Evolutionary conservation across 64 coral and sea anemone species (phyloP).

Genomic region (Stichodactyla mertensii): DNA sequence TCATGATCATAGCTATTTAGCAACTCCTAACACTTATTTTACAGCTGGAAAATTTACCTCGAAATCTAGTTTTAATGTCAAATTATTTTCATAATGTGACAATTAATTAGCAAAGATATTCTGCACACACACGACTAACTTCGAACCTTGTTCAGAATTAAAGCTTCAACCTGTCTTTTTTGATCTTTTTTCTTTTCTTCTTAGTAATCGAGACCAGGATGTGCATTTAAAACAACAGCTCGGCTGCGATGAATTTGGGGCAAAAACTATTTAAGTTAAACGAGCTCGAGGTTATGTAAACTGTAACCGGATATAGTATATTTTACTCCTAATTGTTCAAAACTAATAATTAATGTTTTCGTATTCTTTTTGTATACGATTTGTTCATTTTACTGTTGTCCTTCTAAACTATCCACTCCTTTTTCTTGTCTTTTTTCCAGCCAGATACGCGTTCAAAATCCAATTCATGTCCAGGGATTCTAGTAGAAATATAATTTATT

Average conservation of each 20-base stretch:
- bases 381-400: not conserved
- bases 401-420: not conserved
- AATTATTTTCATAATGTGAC: not conserved
- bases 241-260: not conserved
- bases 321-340: no score
- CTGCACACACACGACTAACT: not conserved
- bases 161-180: not conserved
- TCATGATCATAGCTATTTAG: not conserved
- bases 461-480: not conserved
- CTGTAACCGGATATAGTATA: no score
- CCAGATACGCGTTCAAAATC: not conserved
- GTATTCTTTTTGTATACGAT: not conserved
- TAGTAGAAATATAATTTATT: not conserved
- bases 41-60: not conserved
- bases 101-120: not conserved
- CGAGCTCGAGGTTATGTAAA: no score
- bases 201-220: not conserved
- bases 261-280: no score
- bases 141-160: not conserved
- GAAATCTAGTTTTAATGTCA: not conserved
- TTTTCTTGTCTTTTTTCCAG: not conserved
- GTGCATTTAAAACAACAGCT: not conserved
- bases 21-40: not conserved
- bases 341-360: not conserved
- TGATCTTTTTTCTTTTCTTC: not conserved